Base-by-base conservation (phyloP, 2,888 invertebrate genomes). In the Alitta virens region DNA sequence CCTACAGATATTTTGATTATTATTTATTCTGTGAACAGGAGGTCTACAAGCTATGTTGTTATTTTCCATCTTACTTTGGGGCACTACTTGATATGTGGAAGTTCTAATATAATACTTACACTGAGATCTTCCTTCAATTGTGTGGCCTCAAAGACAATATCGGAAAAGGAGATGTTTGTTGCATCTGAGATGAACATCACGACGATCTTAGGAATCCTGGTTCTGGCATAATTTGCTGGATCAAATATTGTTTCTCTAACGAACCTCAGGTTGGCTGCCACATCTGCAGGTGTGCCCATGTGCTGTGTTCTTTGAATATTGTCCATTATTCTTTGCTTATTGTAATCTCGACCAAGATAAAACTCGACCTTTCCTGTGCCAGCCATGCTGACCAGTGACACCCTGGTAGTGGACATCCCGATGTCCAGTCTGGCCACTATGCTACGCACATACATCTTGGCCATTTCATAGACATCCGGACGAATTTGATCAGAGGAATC, bases 391-490 rank as follows among this genome's bases (percentile, higher is more conserved):
- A 52, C 61, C n/a, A 64, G n/a, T 2, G 65, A 63, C 3, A 68
- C 65, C 2, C 64, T 61, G 23, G 64, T 68, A 51, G 38, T 14
- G 27, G 59, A 56, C 21, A 33, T 27, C 26, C 40, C 58, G 38
- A 68, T 62, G 42, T 65, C 67, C 23, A 68, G 57, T 26, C 43
- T 42, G 1, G 42, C 23, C 23, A 62, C 63, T 7, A 63, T 18
- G 55, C 43, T 46, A 1, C 66, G 60, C 26, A 68, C 33, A 49
- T 64, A 68, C 3, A 49, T 12, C 27, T 27, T 26, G 2, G 57
- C 2, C 24, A 3, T 18, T 12, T 49, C 57, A 25, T 46, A 57
- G n/a, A 18, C 18, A 16, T 16, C 18, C 2, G 1, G 27, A 26
- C 43, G 24, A 14, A 43, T 49, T 3, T 2, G 12, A 12, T 25